These are phyloP conservation scores for Hybognathus amarus DNA, from an alignment of 2,797 vertebrate species.

Conservation along the genomic window DNA sequence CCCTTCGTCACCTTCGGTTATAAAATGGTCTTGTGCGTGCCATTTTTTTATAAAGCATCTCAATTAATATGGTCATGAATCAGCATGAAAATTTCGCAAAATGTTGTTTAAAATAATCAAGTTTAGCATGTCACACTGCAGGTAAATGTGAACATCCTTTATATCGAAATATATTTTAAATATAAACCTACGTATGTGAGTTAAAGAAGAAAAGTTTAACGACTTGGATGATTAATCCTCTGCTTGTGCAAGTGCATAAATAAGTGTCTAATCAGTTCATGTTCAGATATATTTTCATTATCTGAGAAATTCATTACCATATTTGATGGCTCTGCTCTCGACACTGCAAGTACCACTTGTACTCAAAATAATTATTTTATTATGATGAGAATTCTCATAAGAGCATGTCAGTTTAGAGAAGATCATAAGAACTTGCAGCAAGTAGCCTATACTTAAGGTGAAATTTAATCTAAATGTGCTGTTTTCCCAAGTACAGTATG, in stretches of 20 bases:
- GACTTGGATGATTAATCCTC: conserved; percentile 1
- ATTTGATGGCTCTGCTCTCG: background rate
- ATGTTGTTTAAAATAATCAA: background rate
- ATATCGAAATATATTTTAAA: background rate
- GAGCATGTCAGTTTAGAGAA: conserved; percentile 2
- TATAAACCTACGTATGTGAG: background rate
- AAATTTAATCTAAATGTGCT: background rate
- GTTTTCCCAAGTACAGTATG: background rate
- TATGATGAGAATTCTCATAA: background rate
- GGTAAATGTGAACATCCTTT: background rate
- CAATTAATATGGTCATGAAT: background rate
- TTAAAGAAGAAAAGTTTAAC: background rate
- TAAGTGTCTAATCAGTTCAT: conserved; percentile 27
- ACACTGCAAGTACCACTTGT: conserved; percentile 12
- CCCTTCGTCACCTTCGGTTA: background rate
- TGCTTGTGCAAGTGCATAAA: conserved; percentile 2
- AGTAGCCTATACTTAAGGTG: background rate
- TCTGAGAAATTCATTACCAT: background rate
- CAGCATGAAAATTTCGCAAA: background rate
- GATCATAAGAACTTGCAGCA: background rate
- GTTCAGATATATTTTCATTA: conserved; percentile 18
- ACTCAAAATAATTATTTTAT: background rate
- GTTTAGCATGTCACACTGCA: background rate
- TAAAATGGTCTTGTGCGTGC: background rate
- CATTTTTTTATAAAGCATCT: background rate